Evolutionary conservation across 2,113 vertebrate species (phyloP).

Genomic region (Budorcas taxicolor): DNA sequence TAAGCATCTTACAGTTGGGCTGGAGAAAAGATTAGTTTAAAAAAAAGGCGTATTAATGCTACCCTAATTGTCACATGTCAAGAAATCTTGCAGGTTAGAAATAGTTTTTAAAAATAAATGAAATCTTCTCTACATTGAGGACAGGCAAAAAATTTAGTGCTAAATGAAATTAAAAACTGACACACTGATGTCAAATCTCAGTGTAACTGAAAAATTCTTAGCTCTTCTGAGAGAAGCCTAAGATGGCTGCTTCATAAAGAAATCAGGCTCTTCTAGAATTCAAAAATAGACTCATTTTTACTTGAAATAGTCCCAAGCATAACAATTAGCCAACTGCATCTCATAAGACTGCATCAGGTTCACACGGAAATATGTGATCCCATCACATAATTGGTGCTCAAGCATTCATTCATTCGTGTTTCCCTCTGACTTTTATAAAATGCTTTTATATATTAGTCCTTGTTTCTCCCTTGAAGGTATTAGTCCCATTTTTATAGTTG

Average conservation of each 20-base stretch:
- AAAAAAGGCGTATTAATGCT: neutral
- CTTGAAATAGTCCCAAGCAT: neutral
- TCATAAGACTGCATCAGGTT: neutral
- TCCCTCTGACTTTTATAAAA: neutral
- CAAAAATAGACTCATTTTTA: slow-evolving; percentile 14
- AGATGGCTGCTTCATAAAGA: slow-evolving; percentile 8
- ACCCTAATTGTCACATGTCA: neutral
- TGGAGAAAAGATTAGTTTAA: neutral
- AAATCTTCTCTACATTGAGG: neutral
- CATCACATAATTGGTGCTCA: neutral
- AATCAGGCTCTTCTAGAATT: slow-evolving; percentile 2
- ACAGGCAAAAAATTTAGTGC: neutral
- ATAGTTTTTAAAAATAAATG: slow-evolving; percentile 37
- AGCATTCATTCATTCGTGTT: neutral
- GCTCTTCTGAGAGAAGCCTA: slow-evolving; percentile 21
- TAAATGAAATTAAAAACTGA: slow-evolving; percentile 42
- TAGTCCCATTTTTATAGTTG: neutral
- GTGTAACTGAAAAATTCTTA: slow-evolving; percentile 24
- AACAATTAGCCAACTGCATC: neutral
- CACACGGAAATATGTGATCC: neutral
- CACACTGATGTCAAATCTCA: slow-evolving; percentile 12
- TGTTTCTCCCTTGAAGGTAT: neutral
- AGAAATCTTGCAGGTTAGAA: slow-evolving; percentile 33
- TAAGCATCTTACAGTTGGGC: neutral
- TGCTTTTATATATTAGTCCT: neutral